Evolutionary conservation across 2,797 vertebrate species (phyloP), one percentile per base, ranked within the genome.

Genomic region (Graptemys geographica): DNA sequence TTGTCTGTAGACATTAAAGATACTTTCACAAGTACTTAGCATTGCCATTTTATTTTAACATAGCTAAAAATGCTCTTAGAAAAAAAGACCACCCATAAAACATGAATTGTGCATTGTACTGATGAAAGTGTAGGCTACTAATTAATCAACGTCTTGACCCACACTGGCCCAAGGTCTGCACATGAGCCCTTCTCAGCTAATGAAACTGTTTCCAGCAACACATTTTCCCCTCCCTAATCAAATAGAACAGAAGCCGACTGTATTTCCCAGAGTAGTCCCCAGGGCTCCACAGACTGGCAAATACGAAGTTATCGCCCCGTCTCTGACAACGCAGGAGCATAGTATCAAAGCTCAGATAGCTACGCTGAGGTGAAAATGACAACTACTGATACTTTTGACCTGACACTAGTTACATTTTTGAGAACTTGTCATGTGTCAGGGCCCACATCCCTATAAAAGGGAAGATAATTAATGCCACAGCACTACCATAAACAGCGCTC

Each of bases 61-160:
- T 78, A 81, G 79, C 21, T 55, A 94, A 55, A 25, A 91, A 76
- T 1, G 23, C 53, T 53, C 80, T 94, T 82, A 59, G 94, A 33
- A 62, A 37, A 72, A 69, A 72, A 37, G n/a, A 41, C 19, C 8
- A 13, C 11, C 11, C 57, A 92, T 82, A 81, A 72, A 92, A 81
- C 3, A 28, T 52, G 57, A 96, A 78, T 1, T 89, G 53, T 33
- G 37, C n/a, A 72, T 47, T 89, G 53, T 84, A 15, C 44, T 83
- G 51, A 78, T 85, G 53, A 88, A 90, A 88, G 0, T 49, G 79
- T 5, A 90, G 28, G 79, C 86, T 83, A 78, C 33, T 65, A 81
- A 90, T 90, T 80, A 88, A 87, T 74, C 69, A 83, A 47, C 15
- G 31, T 72, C 94, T 90, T 91, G 51, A 95, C 88, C 86, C 78